Conservation (phyloP, 2,113 vertebrate genomes). For the Thomomys bottae region DNA sequence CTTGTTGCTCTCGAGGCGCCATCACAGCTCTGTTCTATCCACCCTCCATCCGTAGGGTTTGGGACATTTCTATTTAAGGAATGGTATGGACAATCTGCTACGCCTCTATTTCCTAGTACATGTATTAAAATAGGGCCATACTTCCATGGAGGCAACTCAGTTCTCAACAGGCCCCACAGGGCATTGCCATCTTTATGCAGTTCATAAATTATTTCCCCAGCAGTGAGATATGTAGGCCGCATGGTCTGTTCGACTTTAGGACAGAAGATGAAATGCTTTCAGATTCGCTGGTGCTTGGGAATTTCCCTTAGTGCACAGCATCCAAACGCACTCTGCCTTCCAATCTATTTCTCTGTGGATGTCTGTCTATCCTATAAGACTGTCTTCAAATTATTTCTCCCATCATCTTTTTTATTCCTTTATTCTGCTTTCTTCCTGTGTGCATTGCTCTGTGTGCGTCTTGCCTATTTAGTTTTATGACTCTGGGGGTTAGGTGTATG, state of each 20-base stretch:
- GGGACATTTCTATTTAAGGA: too few relatives aligned
- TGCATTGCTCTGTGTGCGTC: not conserved
- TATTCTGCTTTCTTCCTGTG: not conserved
- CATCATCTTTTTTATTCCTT: not conserved
- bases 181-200: not conserved
- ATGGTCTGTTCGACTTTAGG: not conserved
- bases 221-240: not conserved
- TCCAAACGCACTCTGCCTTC: not conserved
- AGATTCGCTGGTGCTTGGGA: not conserved
- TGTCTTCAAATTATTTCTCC: conserved; percentile 23
- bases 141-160: not conserved
- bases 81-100: too few relatives aligned
- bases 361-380: not conserved
- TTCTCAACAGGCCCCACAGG: not conserved
- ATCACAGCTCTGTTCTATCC: not conserved
- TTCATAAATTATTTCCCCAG: not conserved
- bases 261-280: not conserved
- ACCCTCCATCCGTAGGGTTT: not conserved
- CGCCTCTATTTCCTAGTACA: not conserved
- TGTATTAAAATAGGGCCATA: not conserved
- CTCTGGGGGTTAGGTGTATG: not conserved
- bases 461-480: not conserved
- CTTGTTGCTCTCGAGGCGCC: not conserved
- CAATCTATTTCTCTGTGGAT: not conserved
- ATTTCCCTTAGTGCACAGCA: not conserved